A percentile compares a stretch with the other conserved stretches of the same genome.
These are phyloP conservation scores for Bubo scandiacus DNA, from an alignment of 2,113 vertebrate species.

Conservation along the genomic window DNA sequence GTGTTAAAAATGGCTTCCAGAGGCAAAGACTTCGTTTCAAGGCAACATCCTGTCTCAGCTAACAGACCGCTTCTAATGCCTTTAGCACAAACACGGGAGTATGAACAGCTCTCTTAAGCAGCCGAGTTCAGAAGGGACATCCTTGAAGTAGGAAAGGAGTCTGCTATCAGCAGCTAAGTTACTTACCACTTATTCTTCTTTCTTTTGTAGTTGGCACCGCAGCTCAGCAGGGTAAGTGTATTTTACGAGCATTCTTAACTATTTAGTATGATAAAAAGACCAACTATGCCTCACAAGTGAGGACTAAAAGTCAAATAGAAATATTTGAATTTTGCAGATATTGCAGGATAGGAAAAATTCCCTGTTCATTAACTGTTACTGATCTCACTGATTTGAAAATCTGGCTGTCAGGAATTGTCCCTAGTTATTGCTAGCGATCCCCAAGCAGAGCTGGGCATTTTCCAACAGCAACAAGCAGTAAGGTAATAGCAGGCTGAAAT, in stretches of 20 bases:
- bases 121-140: not conserved
- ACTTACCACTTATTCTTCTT: not conserved
- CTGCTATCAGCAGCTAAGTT: not conserved
- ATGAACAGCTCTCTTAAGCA: not conserved
- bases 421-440: not conserved
- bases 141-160: not conserved
- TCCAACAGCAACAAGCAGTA: not conserved
- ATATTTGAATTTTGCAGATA: not conserved
- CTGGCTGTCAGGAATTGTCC: not conserved
- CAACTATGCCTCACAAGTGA: not conserved
- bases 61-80: not conserved
- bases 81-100: not conserved
- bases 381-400: not conserved
- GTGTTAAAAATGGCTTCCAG: not conserved
- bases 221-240: constrained; percentile 26
- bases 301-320: not conserved
- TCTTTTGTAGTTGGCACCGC: not conserved
- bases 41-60: not conserved
- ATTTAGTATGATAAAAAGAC: not conserved
- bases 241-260: not conserved
- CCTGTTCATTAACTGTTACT: not conserved
- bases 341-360: not conserved
- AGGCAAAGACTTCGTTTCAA: not conserved
- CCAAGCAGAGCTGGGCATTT: not conserved
- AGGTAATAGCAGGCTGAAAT: too few relatives aligned